Conservation (phyloP, 2,113 vertebrate genomes). For the Brachyhypopomus occidentalis region DNA sequence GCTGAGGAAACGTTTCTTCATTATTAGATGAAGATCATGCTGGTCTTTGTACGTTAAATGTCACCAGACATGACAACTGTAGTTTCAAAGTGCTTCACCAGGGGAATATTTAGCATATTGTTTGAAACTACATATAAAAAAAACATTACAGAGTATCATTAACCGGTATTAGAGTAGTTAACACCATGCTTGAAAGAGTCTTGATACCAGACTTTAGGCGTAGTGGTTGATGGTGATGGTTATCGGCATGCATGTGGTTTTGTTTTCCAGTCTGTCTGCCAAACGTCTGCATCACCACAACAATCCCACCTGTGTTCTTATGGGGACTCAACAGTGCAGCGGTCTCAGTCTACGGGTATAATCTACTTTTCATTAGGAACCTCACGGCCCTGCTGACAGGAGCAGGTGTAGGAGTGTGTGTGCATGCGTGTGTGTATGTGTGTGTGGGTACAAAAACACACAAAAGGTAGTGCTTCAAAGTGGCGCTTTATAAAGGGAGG, state of each 20-base stretch:
- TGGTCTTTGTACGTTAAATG: slow-evolving; percentile 42
- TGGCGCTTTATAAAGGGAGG: slow-evolving; percentile 21
- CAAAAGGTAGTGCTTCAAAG: slow-evolving; percentile 16
- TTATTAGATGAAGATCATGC: background rate
- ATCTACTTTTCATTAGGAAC: slow-evolving; percentile 51
- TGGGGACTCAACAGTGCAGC: slow-evolving; percentile 5
- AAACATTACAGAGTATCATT: background rate
- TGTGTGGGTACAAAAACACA: slow-evolving; percentile 4
- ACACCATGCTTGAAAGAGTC: slow-evolving; percentile 10
- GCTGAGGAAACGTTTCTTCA: background rate
- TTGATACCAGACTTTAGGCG: background rate
- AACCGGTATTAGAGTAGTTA: background rate
- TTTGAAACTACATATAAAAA: no score
- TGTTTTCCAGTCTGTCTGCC: slow-evolving; percentile 42
- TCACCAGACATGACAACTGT: slow-evolving; percentile 14
- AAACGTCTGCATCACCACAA: slow-evolving; percentile 24
- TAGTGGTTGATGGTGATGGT: slow-evolving; percentile 9
- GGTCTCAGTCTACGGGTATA: slow-evolving; percentile 39
- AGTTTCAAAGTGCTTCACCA: background rate
- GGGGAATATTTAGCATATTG: background rate
- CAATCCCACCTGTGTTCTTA: slow-evolving; percentile 19
- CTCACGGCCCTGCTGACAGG: slow-evolving; percentile 20
- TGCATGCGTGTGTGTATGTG: background rate
- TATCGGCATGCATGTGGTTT: slow-evolving; percentile 14
- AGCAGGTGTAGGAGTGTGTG: slow-evolving; percentile 36